Evolutionary conservation across 2,797 vertebrate genomes (phyloP), one percentile per base, ranked within the genome.

Genomic region (Nyctalus aviator): DNA sequence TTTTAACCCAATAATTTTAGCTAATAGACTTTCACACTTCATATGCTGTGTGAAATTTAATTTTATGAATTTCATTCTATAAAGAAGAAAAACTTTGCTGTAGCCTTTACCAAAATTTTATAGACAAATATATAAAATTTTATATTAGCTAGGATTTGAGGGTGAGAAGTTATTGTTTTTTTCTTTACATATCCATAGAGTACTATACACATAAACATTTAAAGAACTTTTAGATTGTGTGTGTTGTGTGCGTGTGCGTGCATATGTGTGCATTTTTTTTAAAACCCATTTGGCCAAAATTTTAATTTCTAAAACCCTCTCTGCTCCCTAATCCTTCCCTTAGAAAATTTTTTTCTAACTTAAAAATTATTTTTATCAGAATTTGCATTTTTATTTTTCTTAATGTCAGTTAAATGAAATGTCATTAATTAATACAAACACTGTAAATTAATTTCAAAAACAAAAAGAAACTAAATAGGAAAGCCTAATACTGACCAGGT

Each of bases 401-500:
- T 35, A 73, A 75, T 89, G 35, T 94, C n/a, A 78, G 25, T 62
- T 90, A 85, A 71, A 59, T 88, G 66, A 81, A 91, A 71, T 94
- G 21, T 79, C 18, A 37, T 79, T 68, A 68, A 55, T 96, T 93
- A 69, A 66, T 92, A 18, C 23, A 72, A 82, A 77, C 75, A 66
- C 53, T 94, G 50, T 75, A 84, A 88, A 30, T 92, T 94, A 71
- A 73, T 84, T 93, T 92, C 2, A 91, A n/a, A 88, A 88, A 55
- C 57, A 48, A 57, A 32, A 94, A 78, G 57, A 93, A 82, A 11
- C 78, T 46, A 50, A 62, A n/a, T 89, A 86, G 66, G 30, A 82
- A 85, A 92, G 66, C n/a, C n/a, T 18, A 20, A 35, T 1, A 17
- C n/a, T 68, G 64, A 9, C n/a, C n/a, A 32, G 8, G n/a, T 68